A percentile compares a stretch with the other conserved stretches of the same genome.
Evolutionary conservation across 2,797 vertebrate genomes (phyloP).

Genomic region (Bradypodion ventrale): DNA sequence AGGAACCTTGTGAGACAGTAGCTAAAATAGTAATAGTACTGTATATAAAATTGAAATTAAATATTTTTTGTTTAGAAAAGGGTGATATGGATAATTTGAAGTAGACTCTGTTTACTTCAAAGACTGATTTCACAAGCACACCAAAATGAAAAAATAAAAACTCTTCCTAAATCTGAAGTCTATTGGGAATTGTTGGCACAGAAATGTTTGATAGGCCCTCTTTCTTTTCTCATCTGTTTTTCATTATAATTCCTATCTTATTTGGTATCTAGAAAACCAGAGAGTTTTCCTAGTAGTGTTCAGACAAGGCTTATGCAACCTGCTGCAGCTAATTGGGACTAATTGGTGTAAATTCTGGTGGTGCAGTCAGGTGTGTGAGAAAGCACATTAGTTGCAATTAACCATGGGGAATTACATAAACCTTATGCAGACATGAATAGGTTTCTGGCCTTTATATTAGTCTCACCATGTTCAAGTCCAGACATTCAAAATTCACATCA

Average conservation of each 20-base stretch:
- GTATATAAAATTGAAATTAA: slow-evolving; percentile 27
- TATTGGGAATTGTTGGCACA: neutral
- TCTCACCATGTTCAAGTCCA: neutral
- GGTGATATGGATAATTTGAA: slow-evolving; percentile 22
- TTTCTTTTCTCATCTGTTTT: neutral
- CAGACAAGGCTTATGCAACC: too few species aligned
- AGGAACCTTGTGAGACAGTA: slow-evolving; percentile 47
- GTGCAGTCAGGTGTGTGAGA: too few species aligned
- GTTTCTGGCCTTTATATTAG: too few species aligned
- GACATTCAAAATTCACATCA: neutral
- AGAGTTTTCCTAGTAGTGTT: neutral
- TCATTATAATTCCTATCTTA: neutral
- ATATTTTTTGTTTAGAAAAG: slow-evolving; percentile 39
- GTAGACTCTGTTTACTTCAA: slow-evolving; percentile 14
- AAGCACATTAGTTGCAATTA: too few species aligned
- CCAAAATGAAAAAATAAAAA: neutral
- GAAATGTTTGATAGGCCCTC: neutral
- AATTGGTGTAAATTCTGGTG: too few species aligned
- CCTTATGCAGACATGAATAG: too few species aligned
- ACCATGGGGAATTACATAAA: too few species aligned
- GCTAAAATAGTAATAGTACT: neutral
- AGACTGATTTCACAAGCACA: slow-evolving; percentile 16
- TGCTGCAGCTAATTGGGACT: too few species aligned
- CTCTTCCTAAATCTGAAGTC: neutral
- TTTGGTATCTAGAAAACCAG: neutral